Evolutionary conservation across 2,113 vertebrate genomes (phyloP).

Genomic region (Ursus arctos): DNA sequence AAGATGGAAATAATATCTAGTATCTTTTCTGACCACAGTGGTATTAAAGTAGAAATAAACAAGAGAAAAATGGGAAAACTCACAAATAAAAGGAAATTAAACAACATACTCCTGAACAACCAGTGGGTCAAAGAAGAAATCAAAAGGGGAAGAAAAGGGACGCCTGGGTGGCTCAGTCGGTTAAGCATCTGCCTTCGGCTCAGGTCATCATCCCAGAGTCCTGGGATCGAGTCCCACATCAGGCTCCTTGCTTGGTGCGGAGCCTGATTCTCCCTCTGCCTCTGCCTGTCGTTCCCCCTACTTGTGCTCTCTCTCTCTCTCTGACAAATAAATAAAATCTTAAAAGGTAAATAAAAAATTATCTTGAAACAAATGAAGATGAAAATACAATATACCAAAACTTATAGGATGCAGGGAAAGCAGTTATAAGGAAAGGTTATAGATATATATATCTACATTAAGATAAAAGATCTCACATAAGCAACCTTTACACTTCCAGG

Average conservation of each 20-base stretch:
- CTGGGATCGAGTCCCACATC: too few relatives aligned
- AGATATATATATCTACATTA: not conserved
- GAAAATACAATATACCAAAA: not conserved
- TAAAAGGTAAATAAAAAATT: not conserved
- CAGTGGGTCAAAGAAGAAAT: not conserved
- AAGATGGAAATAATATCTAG: not conserved
- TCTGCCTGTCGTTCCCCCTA: too few relatives aligned
- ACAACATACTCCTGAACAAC: not conserved
- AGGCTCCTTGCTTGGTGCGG: too few relatives aligned
- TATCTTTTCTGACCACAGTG: not conserved
- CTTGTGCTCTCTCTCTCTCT: too few relatives aligned
- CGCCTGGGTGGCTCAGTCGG: too few relatives aligned
- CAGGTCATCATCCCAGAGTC: too few relatives aligned
- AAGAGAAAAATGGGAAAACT: not conserved
- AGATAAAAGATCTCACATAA: not conserved
- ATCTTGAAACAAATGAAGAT: not conserved
- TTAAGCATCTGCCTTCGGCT: too few relatives aligned
- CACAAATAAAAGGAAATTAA: not conserved
- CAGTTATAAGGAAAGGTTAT: not conserved
- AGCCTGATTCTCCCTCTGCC: too few relatives aligned
- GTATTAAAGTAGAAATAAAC: not conserved
- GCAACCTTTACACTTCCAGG: not conserved
- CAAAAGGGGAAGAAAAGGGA: not conserved
- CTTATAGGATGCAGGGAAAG: not conserved
- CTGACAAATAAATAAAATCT: too few relatives aligned